Evolutionary conservation across 2,888 invertebrate genomes (phyloP).

Genomic region (Stictocephala bisonia): DNA sequence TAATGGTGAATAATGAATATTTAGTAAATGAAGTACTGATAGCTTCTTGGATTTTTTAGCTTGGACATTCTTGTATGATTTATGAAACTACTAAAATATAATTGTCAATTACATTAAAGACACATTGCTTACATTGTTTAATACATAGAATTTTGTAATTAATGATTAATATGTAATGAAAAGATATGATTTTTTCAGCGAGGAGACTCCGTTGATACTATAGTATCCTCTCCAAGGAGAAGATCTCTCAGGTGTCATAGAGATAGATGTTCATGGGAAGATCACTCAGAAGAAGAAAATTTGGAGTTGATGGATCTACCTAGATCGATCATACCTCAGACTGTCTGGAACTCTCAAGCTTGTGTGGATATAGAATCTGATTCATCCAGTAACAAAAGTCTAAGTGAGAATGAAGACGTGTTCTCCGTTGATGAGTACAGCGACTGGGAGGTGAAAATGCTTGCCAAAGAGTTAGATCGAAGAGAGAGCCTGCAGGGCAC

Average conservation of each 20-base stretch:
- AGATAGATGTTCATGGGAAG: slow-evolving; percentile 73
- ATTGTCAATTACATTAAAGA: no score
- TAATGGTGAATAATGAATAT: no score
- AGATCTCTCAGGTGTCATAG: neutral
- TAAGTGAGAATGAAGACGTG: slow-evolving; percentile 47
- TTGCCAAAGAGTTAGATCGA: slow-evolving; percentile 74
- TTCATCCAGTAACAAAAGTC: slow-evolving; percentile 35
- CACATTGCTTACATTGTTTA: no score
- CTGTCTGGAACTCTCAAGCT: slow-evolving; percentile 62
- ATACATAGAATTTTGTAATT: neutral
- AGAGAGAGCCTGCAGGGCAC: slow-evolving; percentile 42
- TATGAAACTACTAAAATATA: no score
- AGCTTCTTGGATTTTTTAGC: no score
- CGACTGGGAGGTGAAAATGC: slow-evolving; percentile 84
- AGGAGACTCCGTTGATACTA: slow-evolving; percentile 76
- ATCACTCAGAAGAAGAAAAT: slow-evolving; percentile 76
- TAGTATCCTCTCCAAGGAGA: slow-evolving; percentile 59
- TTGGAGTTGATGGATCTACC: slow-evolving; percentile 76
- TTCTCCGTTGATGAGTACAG: slow-evolving; percentile 62
- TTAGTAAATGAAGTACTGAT: no score
- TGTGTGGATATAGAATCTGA: slow-evolving; percentile 50
- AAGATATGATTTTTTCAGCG: slow-evolving; percentile 69
- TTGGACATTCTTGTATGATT: no score
- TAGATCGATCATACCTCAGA: slow-evolving; percentile 64
- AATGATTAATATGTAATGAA: neutral